Percentiles rank a stretch among this genome's conserved stretches.
Evolutionary conservation across 2,113 vertebrate species (phyloP).

Genomic region (Ancistrus triradiatus): DNA sequence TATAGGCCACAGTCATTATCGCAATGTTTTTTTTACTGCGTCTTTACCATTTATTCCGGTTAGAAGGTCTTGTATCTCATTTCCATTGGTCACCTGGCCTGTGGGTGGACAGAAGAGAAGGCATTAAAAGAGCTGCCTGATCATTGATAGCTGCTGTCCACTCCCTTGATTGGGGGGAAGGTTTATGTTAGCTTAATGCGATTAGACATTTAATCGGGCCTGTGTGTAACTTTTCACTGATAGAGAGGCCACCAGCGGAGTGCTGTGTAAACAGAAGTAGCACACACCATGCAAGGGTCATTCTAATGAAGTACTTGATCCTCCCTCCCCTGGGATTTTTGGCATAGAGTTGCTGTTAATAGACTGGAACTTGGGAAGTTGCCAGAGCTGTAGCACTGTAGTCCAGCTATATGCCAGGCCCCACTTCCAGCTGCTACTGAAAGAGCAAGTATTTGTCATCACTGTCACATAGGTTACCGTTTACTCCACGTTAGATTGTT

Average conservation of each 20-base stretch:
- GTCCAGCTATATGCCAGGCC: neutral
- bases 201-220: slow-evolving; percentile 17
- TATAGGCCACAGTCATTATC: too few relatives aligned
- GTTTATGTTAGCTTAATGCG: slow-evolving; percentile 2
- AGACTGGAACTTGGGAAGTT: neutral
- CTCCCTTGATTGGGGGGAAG: neutral
- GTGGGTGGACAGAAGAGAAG: neutral
- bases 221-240: slow-evolving; percentile 3
- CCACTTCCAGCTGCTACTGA: neutral
- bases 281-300: neutral
- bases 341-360: neutral
- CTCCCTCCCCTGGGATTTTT: neutral
- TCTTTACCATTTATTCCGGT: too few relatives aligned
- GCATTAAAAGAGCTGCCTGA: neutral
- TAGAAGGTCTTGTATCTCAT: neutral
- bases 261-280: neutral
- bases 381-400: neutral
- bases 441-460: neutral
- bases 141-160: neutral
- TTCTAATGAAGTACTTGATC: neutral
- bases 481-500: too few relatives aligned
- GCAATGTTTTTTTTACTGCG: too few relatives aligned
- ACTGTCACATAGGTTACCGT: neutral
- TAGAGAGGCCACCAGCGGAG: neutral
- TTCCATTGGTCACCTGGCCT: neutral